Evolutionary conservation across 1,140 invertebrate species (phyloP).

Genomic region (Macrobrachium nipponense): DNA sequence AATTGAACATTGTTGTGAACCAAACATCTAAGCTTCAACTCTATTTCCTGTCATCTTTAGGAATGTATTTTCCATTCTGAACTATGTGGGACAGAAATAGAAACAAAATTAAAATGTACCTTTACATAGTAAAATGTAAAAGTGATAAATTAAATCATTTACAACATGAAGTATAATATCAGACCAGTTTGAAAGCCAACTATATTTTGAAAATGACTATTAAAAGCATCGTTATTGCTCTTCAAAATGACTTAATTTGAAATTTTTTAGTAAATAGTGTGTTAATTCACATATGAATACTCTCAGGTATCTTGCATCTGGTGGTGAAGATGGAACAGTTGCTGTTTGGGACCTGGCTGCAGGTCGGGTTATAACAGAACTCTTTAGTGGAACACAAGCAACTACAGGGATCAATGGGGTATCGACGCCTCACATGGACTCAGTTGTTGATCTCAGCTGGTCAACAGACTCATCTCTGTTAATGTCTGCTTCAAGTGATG

Average conservation of each 20-base stretch:
- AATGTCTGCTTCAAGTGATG: constrained; percentile 50
- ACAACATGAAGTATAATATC: too few species aligned
- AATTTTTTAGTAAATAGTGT: too few species aligned
- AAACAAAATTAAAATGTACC: too few species aligned
- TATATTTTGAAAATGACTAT: too few species aligned
- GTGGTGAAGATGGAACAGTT: constrained; percentile 53
- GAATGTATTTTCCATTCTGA: not conserved
- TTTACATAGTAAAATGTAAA: too few species aligned
- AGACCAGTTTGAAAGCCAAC: too few species aligned
- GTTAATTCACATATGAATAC: not conserved
- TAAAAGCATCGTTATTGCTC: too few species aligned
- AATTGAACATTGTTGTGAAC: not conserved
- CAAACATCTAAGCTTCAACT: not conserved
- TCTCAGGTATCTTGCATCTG: constrained; percentile 59
- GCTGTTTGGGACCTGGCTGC: constrained; percentile 59
- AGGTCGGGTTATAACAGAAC: constrained; percentile 54
- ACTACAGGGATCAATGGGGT: not conserved
- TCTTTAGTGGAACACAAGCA: constrained; percentile 5
- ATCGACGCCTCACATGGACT: constrained; percentile 32
- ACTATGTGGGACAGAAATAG: too few species aligned
- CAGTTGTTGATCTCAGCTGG: constrained; percentile 55
- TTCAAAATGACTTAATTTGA: too few species aligned
- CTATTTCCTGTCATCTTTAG: too few species aligned
- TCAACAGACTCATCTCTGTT: constrained; percentile 51
- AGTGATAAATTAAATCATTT: too few species aligned